Evolutionary conservation across 53 echinoderm and acorn worm species (phyloP).

Genomic region (Mesocentrotus franciscanus): DNA sequence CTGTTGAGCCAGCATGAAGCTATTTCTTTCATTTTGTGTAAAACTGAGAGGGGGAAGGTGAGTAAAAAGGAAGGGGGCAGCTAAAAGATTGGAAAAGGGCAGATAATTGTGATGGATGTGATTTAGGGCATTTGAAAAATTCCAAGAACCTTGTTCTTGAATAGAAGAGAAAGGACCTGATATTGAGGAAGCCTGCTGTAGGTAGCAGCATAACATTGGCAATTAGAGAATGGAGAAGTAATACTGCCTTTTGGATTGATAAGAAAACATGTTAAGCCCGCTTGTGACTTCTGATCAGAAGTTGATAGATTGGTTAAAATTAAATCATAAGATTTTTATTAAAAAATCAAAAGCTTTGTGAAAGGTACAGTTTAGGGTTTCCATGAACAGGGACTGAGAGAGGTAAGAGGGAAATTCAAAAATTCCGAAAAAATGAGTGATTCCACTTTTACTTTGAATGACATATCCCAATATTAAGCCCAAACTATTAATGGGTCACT

Average conservation of each 20-base stretch:
- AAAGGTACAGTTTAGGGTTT: neutral
- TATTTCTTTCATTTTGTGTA: neutral
- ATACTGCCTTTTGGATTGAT: neutral
- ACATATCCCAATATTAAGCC: neutral
- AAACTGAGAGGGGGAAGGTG: neutral
- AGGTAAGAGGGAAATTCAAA: neutral
- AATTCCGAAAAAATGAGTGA: neutral
- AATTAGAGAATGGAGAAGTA: neutral
- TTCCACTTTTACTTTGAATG: neutral
- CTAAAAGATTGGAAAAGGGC: neutral
- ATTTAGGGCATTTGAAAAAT: neutral
- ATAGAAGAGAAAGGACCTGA: neutral
- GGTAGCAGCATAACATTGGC: neutral
- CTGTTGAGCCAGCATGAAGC: neutral
- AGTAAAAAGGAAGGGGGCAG: neutral
- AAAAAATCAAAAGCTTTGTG: neutral
- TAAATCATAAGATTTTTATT: neutral
- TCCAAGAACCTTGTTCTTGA: neutral
- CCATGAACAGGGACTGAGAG: neutral
- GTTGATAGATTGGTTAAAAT: neutral
- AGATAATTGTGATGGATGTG: neutral
- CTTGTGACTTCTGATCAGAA: neutral
- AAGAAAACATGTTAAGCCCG: neutral
- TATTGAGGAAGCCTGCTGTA: neutral
- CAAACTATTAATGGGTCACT: neutral